Percentiles rank a stretch among this genome's conserved stretches.
phyloP scores from a whole-genome alignment of 2,797 vertebrate genomes.

The Sarcophilus harrisii region DNA sequence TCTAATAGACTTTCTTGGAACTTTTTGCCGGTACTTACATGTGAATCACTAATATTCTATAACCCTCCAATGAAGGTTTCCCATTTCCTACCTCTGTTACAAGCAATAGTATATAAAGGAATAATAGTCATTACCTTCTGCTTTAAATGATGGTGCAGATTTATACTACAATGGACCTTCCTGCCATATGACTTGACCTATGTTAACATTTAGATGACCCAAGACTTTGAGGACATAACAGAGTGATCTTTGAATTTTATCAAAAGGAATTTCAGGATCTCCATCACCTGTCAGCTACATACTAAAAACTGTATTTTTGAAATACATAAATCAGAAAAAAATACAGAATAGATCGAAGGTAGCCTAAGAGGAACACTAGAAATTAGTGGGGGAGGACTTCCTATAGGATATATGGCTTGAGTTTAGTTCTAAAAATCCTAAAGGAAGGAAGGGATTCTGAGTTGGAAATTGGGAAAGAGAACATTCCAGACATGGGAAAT shows the following conservation, averaged over 20 bases:
- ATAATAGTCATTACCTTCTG: background rate
- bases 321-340: background rate
- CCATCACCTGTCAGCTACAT: background rate
- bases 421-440: background rate
- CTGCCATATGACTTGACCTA: background rate
- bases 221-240: background rate
- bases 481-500: background rate
- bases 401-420: background rate
- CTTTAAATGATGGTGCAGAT: background rate
- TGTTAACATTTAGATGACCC: background rate
- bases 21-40: background rate
- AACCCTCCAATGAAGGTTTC: background rate
- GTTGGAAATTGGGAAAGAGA: background rate
- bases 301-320: background rate
- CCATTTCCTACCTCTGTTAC: background rate
- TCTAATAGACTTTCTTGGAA: background rate
- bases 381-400: background rate
- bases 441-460: background rate
- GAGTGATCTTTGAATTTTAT: background rate
- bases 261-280: background rate
- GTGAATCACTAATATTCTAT: background rate
- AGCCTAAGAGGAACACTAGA: background rate
- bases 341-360: background rate
- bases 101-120: background rate
- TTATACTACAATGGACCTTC: background rate